Evolutionary conservation across 2,113 vertebrate genomes (phyloP), one percentile per base, ranked within the genome.

Genomic region (Syngnathus floridae): DNA sequence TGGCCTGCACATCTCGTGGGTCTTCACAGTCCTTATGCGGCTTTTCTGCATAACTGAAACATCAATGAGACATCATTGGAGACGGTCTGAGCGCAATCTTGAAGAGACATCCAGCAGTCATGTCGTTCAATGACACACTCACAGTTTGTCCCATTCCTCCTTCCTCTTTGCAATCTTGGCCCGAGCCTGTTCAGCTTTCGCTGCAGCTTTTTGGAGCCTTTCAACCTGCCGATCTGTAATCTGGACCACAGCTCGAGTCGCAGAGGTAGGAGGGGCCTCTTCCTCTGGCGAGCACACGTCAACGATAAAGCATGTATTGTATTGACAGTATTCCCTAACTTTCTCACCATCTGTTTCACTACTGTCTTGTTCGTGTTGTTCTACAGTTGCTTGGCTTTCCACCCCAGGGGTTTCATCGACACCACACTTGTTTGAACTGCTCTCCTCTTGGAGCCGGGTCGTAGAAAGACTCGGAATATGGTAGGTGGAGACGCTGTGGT

Each of bases 131-230:
- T 61, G 59, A 36, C 7, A 66, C 31, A 91, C 96, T 95, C 86
- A 98, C 95, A 98, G 46, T 67, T 93, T 87, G 0, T 89, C 86
- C 96, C 95, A 99, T 59, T 99, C 93, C 68, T 83, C 85, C 75
- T 87, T 95, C 57, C 93, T 91, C 71, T 92, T 91, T 60, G 86
- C 79, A 48, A 95, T 93, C 81, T 90, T 94, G 35, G 81, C 70
- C 72, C 90, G 90, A 41, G 90, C 87, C 61, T 77, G 83, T 31
- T 94, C 91, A 17, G 92, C 92, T 84, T 93, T 94, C 81, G 93
- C 87, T 2, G 91, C 74, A 52, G 83, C 85, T 76, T 92, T 95
- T 64, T 36, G 85, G 4, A 94, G 88, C 79, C 90, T 91, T 86
- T 94, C 91, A 0, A 74, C 79, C 81, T 89, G 91, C n/a, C 86